Percentiles rank a stretch among this genome's conserved stretches.
These are phyloP conservation scores for Sylvia atricapilla DNA, from an alignment of 2,113 vertebrate genomes.

Conservation along the genomic window DNA sequence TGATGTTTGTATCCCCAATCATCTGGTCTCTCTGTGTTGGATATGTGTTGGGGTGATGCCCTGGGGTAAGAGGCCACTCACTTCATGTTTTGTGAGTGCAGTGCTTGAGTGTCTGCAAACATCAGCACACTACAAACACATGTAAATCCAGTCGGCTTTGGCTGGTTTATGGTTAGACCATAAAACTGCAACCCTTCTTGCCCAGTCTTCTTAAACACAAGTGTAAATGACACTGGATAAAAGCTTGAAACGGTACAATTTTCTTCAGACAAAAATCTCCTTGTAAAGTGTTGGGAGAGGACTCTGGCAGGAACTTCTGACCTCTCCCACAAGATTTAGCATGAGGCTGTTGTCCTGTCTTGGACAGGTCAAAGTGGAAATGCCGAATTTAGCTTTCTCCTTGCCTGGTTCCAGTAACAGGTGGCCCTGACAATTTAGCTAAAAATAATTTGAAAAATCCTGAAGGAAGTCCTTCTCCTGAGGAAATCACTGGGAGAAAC, in stretches of 20 bases:
- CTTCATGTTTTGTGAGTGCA: accelerated
- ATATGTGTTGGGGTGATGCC: neutral
- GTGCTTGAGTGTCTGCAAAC: neutral
- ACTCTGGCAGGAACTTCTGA: neutral
- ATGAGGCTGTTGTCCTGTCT: neutral
- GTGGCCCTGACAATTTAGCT: neutral
- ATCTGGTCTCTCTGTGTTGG: neutral
- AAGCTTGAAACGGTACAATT: neutral
- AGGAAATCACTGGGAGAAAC: neutral
- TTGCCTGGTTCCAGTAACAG: neutral
- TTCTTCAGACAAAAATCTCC: neutral
- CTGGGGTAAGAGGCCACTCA: neutral
- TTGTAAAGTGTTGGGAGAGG: neutral
- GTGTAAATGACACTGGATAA: neutral
- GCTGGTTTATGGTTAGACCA: neutral
- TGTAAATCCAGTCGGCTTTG: neutral
- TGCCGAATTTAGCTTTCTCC: neutral
- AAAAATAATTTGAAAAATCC: neutral
- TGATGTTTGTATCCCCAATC: neutral
- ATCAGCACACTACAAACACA: neutral
- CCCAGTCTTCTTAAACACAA: neutral
- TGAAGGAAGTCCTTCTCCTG: neutral
- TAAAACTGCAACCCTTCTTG: neutral
- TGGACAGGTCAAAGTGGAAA: neutral
- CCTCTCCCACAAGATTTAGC: neutral